Conservation (phyloP, 1,140 invertebrate species). For the Nasonia vitripennis region DNA sequence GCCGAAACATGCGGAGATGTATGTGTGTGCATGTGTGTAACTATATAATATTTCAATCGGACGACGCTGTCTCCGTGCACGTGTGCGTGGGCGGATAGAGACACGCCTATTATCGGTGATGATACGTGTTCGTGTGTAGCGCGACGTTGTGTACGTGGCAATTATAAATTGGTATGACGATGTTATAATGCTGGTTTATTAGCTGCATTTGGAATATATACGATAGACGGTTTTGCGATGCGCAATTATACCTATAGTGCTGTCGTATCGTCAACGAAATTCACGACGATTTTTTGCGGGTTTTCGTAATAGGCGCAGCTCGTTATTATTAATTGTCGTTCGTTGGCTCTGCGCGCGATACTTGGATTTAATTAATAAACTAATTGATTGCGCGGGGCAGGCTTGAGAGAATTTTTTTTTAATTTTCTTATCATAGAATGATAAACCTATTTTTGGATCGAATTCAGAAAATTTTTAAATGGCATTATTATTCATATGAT, state of each 20-base stretch:
- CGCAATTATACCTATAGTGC: too few species aligned
- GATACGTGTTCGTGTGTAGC: too few species aligned
- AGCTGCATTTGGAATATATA: not conserved
- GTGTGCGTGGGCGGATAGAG: too few species aligned
- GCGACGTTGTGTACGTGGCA: not conserved
- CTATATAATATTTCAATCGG: slow-evolving; percentile 48
- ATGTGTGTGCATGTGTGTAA: not conserved
- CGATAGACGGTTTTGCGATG: too few species aligned
- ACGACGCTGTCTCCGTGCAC: not conserved
- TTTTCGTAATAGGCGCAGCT: not conserved
- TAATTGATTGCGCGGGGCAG: not conserved
- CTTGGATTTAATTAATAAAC: not conserved
- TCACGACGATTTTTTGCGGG: not conserved
- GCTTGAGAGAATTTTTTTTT: too few species aligned
- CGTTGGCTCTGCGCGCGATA: not conserved
- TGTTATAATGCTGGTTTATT: not conserved
- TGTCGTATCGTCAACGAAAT: not conserved
- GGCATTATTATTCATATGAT: not conserved
- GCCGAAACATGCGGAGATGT: not conserved
- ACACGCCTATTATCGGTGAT: not conserved
- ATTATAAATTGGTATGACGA: not conserved
- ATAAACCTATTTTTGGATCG: too few species aligned
- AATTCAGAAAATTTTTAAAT: too few species aligned
- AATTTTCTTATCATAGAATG: too few species aligned
- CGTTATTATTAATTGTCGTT: not conserved